Conservation (phyloP, 1,140 invertebrate species). For the Zophobas morio region DNA sequence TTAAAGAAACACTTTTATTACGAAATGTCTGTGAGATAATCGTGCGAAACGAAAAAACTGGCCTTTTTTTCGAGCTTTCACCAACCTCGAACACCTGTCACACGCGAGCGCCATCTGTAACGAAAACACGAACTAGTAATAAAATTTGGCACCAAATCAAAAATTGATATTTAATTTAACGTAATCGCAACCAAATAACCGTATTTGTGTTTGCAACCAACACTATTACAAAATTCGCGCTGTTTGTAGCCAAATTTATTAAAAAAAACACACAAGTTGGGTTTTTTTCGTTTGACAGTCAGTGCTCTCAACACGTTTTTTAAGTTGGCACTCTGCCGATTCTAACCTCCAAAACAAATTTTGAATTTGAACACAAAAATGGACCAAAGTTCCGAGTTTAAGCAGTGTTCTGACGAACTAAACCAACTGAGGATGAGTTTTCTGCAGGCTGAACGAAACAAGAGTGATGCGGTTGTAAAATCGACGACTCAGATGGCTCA, state of each 20-base stretch:
- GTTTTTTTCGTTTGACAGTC: no score
- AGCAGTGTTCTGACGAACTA: neutral
- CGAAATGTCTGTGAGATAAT: neutral
- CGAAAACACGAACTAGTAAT: neutral
- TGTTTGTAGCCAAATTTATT: neutral
- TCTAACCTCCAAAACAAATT: slow-evolving; percentile 19
- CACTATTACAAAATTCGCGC: no score
- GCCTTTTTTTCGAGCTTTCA: slow-evolving; percentile 16
- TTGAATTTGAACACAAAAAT: slow-evolving; percentile 22
- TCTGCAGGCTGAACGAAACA: neutral
- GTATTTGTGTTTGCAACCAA: no score
- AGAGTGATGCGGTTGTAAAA: neutral
- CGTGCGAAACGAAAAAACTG: neutral
- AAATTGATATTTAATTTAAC: neutral
- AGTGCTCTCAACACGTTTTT: no score
- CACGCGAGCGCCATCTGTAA: slow-evolving; percentile 15
- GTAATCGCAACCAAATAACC: neutral
- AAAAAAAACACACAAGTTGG: neutral
- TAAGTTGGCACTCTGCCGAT: slow-evolving; percentile 1
- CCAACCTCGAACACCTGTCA: slow-evolving; percentile 34
- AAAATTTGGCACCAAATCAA: no score
- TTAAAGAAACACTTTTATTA: neutral
- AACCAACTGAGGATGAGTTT: neutral
- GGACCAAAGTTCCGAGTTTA: neutral
- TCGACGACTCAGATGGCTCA: neutral